A percentile compares a stretch with the other conserved stretches of the same genome.
Evolutionary conservation across 1,140 invertebrate species (phyloP).

Genomic region (Drosophila azteca): DNA sequence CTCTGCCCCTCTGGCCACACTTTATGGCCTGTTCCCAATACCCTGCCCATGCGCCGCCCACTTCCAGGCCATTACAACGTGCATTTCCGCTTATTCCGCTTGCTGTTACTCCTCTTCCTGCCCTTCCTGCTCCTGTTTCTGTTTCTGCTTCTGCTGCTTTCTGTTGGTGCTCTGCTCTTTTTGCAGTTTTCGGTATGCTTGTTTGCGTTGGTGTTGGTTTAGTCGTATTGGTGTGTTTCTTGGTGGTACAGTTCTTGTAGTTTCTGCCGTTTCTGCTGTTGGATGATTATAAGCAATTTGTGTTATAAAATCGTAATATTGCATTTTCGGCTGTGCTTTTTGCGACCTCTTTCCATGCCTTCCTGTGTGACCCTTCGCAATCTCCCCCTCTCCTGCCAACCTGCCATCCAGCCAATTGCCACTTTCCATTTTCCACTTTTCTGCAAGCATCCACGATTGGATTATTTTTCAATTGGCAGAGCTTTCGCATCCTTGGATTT

Average conservation of each 20-base stretch:
- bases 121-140: neutral
- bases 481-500: constrained; percentile 63
- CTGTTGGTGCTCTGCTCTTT: neutral
- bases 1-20: neutral
- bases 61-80: constrained; percentile 77
- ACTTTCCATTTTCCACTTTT: constrained; percentile 49
- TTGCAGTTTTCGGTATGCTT: neutral
- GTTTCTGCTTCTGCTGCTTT: constrained; percentile 6
- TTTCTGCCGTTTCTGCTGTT: constrained; percentile 24
- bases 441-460: constrained; percentile 60
- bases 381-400: too few species aligned
- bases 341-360: constrained; percentile 11
- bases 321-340: constrained; percentile 60
- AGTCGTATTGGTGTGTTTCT: too few species aligned
- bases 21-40: neutral
- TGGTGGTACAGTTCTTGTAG: too few species aligned
- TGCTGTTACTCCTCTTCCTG: constrained; percentile 13
- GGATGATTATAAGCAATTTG: constrained; percentile 79
- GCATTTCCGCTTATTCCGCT: constrained; percentile 68
- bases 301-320: constrained; percentile 81
- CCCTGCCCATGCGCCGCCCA: constrained; percentile 44
- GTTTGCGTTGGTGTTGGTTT: too few species aligned
- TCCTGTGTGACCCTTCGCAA: neutral
- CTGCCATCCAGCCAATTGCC: neutral
- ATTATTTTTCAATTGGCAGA: constrained; percentile 73